Conservation (phyloP, 2,797 vertebrate species). For the Phalloptychus januarius region DNA sequence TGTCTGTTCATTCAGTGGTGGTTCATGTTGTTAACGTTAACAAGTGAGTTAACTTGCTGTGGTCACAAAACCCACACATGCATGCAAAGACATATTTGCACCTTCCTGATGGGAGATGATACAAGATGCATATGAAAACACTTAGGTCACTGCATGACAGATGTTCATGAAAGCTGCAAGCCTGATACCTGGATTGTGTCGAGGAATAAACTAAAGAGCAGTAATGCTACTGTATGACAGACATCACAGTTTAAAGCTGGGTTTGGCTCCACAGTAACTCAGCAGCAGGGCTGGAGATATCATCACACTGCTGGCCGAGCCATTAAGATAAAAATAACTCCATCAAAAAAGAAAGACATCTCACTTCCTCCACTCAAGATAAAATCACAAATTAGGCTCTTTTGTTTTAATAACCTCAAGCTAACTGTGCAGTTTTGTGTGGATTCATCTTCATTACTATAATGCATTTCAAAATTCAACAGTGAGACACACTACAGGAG, state of each 20-base stretch:
- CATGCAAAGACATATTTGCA: conserved; percentile 17
- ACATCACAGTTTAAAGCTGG: conserved; percentile 40
- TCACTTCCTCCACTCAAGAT: not conserved
- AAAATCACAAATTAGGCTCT: not conserved
- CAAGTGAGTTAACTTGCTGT: conserved; percentile 67
- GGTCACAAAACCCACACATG: conserved; percentile 56
- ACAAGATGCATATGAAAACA: conserved; percentile 51
- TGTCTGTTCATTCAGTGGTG: conserved; percentile 36
- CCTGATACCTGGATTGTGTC: conserved; percentile 49
- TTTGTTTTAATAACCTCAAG: not conserved
- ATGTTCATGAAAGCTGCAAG: conserved; percentile 65
- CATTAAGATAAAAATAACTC: conserved; percentile 39
- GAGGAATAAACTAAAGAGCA: conserved; percentile 25
- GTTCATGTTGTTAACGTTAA: conserved; percentile 65
- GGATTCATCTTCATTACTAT: not conserved
- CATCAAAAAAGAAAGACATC: conserved; percentile 26
- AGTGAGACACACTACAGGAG: not conserved
- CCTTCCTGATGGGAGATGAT: conserved; percentile 55
- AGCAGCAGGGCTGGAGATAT: conserved; percentile 59
- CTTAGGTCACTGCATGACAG: conserved; percentile 47
- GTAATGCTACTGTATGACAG: conserved; percentile 58
- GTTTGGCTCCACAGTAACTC: conserved; percentile 55
- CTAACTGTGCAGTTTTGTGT: not conserved
- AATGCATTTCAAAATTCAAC: not conserved
- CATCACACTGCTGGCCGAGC: conserved; percentile 36